Conservation (phyloP, 2,113 vertebrate genomes). For the Antidorcas marsupialis region DNA sequence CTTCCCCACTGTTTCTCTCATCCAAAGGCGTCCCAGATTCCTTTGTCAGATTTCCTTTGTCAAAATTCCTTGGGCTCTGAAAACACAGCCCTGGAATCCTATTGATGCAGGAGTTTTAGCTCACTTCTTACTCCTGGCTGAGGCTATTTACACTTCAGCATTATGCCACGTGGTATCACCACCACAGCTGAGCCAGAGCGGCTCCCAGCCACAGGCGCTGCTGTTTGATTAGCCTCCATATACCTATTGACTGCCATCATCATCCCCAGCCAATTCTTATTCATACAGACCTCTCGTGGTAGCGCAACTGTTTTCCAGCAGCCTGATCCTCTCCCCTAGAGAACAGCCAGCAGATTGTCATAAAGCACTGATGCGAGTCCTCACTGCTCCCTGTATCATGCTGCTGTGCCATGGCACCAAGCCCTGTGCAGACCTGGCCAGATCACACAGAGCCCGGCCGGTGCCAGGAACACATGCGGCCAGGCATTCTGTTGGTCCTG, state of each 20-base stretch:
- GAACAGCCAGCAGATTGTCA: constrained; percentile 54
- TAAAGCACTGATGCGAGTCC: constrained; percentile 30
- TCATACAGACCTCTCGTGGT: background rate
- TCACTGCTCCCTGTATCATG: background rate
- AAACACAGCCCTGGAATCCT: background rate
- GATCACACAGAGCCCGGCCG: background rate
- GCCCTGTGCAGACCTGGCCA: background rate
- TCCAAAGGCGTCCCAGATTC: background rate
- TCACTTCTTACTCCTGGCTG: background rate
- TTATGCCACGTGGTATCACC: background rate
- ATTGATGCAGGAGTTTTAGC: background rate
- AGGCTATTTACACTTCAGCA: background rate
- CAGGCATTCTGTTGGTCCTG: background rate
- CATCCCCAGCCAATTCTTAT: background rate
- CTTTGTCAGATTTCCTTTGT: background rate
- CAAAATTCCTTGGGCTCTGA: background rate
- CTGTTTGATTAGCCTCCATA: constrained; percentile 46
- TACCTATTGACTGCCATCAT: background rate
- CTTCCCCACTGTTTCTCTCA: background rate
- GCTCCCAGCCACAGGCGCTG: background rate
- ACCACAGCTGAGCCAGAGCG: background rate
- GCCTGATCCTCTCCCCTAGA: constrained; percentile 24
- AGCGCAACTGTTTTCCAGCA: constrained; percentile 1
- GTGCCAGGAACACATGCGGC: constrained; percentile 31
- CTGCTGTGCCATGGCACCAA: background rate